These are phyloP conservation scores for Eristalis tenax DNA, from an alignment of 2,888 invertebrate species.

Conservation along the genomic window DNA sequence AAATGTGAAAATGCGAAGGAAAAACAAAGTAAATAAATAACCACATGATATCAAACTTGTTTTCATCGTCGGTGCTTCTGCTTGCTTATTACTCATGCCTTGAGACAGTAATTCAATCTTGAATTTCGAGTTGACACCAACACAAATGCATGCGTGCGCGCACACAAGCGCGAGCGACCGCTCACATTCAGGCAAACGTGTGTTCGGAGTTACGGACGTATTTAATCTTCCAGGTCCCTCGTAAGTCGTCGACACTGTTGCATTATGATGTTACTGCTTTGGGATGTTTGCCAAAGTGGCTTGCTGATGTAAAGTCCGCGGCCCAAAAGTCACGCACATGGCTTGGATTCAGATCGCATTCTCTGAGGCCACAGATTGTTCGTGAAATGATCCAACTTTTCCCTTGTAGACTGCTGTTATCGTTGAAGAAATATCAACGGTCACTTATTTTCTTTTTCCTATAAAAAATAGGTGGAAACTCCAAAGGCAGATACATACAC, in stretches of 20 bases:
- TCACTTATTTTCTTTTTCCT: not conserved
- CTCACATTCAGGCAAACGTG: not conserved
- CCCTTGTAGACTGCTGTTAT: not conserved
- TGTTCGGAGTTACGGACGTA: not conserved
- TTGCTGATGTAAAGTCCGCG: not conserved
- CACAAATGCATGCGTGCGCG: not conserved
- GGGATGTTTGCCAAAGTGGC: not conserved
- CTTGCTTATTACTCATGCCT: slow-evolving; percentile 58
- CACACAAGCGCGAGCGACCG: not conserved
- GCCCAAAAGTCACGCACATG: not conserved
- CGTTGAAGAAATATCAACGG: not conserved
- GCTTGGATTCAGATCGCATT: not conserved
- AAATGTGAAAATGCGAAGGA: not conserved
- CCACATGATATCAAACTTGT: slow-evolving; percentile 42
- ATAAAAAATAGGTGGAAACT: not conserved
- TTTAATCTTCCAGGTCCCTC: not conserved
- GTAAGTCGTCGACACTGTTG: not conserved
- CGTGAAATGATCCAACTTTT: not conserved
- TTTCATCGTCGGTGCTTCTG: slow-evolving; percentile 33
- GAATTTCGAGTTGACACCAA: not conserved
- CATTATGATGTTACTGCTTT: not conserved
- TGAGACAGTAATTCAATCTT: slow-evolving; percentile 30
- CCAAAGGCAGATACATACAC: not conserved
- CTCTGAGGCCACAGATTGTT: not conserved
- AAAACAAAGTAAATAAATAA: not conserved